A percentile compares a stretch with the other conserved stretches of the same genome.
Evolutionary conservation across 2,113 vertebrate species (phyloP).

Genomic region (Oncorhynchus clarkii): DNA sequence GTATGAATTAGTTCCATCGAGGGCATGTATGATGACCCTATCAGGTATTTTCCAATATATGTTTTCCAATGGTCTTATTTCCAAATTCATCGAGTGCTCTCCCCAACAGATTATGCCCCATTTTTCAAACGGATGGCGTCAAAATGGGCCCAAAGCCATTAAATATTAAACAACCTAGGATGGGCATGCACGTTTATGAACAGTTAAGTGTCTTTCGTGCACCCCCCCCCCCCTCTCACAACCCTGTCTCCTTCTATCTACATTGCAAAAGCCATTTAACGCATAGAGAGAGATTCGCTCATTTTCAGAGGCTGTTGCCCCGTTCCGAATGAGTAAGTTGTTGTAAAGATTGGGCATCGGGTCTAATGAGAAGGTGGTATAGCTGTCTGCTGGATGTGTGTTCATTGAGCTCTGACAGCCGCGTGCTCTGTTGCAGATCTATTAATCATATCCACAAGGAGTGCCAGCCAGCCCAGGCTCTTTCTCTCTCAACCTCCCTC

Average conservation of each 20-base stretch:
- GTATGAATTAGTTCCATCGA: too few species aligned
- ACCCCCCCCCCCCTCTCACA: neutral
- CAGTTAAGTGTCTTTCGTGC: constrained; percentile 30
- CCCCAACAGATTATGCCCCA: constrained; percentile 38
- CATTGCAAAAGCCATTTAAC: constrained; percentile 11
- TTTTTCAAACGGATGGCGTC: constrained; percentile 45
- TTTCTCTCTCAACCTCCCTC: constrained; percentile 28
- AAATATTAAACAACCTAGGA: constrained; percentile 64
- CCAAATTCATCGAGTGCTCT: constrained; percentile 6
- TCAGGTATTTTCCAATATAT: neutral
- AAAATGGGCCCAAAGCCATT: constrained; percentile 56
- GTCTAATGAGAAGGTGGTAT: constrained; percentile 69
- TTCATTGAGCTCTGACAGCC: constrained; percentile 83
- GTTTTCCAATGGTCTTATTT: neutral
- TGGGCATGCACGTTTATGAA: constrained; percentile 39
- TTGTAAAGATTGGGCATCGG: constrained; percentile 57
- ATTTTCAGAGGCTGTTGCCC: constrained; percentile 52
- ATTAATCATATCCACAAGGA: constrained; percentile 87
- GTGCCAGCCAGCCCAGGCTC: constrained; percentile 54
- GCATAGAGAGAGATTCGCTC: constrained; percentile 12
- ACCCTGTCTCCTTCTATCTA: constrained; percentile 5
- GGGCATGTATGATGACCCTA: too few species aligned
- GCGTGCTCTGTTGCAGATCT: constrained; percentile 78
- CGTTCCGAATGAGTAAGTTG: constrained; percentile 60
- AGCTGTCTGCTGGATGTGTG: constrained; percentile 73